Base-by-base conservation (phyloP, 2,797 vertebrate species). In the Lepidocolaptes lacrymiger region DNA sequence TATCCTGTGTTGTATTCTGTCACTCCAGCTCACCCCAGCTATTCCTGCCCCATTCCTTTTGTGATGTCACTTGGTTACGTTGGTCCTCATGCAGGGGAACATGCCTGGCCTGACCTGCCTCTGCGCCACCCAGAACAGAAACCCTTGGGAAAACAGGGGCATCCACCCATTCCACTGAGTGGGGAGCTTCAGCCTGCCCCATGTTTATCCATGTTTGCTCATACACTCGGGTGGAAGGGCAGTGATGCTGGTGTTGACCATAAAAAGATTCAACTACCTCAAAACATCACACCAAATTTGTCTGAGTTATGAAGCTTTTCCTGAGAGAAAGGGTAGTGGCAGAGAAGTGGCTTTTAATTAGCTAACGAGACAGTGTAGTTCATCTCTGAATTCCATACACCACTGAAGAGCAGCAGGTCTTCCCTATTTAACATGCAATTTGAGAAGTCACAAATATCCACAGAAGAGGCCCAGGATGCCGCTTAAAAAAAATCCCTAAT, bases 21-120 rank as follows among this genome's bases (percentile, higher is more conserved):
- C 52, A 27, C 59, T 73, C 24, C 7, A 15, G 66, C 73, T 11
- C 52, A 32, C 59, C 79, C 24, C 7, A 15, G 73, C 66, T 11
- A 8, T 48, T 17, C 58, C 66, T 52, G 52, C 30, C 41, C 67
- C 81, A n/a, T 20, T 15, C 54, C 13, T 89, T 90, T 86, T 74
- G 94, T 91, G 91, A 94, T 30, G 49, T 67, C 58, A 9, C 67
- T 39, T 63, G 52, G 71, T 89, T 91, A 84, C 55, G 0, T 0
- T 4, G 3, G 58, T 68, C 37, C 59, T 27, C 9, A 4, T 1
- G 27, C 62, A 55, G 66, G 54, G 37, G 16, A 44, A 30, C 2
- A 4, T 4, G 0, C 36, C 59, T 14, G 4, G 20, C 41, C 24
- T 0, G 0, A 37, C 15, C 36, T 27, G 10, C 23, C 71, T 37